Conservation (phyloP, 2,797 vertebrate genomes). For the Eremophila alpestris region DNA sequence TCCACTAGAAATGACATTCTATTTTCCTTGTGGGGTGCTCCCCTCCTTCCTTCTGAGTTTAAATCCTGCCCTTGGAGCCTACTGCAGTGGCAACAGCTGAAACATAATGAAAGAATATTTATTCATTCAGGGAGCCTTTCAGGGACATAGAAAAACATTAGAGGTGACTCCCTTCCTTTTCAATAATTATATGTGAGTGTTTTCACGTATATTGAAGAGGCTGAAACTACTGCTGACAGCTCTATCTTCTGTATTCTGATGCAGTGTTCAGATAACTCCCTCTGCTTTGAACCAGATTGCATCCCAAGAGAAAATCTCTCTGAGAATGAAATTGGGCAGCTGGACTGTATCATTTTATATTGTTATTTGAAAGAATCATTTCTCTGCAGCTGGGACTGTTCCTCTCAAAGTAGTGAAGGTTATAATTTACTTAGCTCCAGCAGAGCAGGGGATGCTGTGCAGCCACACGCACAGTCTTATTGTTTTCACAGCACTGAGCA, state of each 20-base stretch:
- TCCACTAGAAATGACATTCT: not conserved
- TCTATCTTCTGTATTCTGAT: conserved; percentile 38
- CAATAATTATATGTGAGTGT: not conserved
- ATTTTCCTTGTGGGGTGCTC: not conserved
- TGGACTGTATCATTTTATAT: conserved; percentile 56
- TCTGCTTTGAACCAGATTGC: conserved; percentile 22
- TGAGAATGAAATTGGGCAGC: conserved; percentile 37
- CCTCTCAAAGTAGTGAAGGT: conserved; percentile 38
- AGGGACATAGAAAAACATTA: not conserved
- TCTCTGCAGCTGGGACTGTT: conserved; percentile 53
- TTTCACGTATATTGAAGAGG: not conserved
- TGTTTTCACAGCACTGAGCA: conserved; percentile 18
- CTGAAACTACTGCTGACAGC: not conserved
- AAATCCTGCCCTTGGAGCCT: not conserved
- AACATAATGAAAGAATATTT: not conserved
- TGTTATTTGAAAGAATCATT: conserved; percentile 60
- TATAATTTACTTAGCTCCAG: conserved; percentile 64
- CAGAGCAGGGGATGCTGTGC: conserved; percentile 34
- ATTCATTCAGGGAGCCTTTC: not conserved
- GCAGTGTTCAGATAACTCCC: conserved; percentile 30
- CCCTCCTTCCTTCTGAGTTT: not conserved
- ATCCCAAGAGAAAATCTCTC: conserved; percentile 48
- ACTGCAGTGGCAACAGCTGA: not conserved
- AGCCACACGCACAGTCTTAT: not conserved
- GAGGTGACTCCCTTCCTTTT: not conserved